These are phyloP conservation scores for Aporophyla lueneburgensis DNA, from an alignment of 2,888 invertebrate species.

Conservation along the genomic window DNA sequence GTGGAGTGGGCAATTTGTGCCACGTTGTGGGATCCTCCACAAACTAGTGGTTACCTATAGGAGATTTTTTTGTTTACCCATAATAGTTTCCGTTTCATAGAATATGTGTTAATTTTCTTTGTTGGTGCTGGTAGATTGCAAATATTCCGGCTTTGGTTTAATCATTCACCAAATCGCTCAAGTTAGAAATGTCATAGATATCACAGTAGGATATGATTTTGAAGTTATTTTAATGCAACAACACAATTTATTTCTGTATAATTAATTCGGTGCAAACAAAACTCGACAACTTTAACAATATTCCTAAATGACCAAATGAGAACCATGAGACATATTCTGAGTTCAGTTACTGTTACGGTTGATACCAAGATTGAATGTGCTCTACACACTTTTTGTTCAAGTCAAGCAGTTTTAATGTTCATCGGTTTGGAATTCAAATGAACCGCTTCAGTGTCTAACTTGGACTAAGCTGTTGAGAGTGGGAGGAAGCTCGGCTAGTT, in stretches of 20 bases:
- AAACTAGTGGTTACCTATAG: slow-evolving; percentile 4
- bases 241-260: neutral
- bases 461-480: slow-evolving; percentile 10
- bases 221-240: neutral
- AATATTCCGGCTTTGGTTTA: neutral
- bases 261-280: too few relatives aligned
- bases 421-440: neutral
- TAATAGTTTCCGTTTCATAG: slow-evolving; percentile 11
- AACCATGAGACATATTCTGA: neutral
- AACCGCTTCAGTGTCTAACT: slow-evolving; percentile 3
- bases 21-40: slow-evolving; percentile 6
- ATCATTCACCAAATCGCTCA: too few relatives aligned
- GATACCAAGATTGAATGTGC: neutral
- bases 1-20: slow-evolving; percentile 58
- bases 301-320: neutral
- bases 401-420: neutral
- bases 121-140: neutral
- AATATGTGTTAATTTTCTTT: neutral
- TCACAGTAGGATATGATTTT: neutral
- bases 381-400: too few relatives aligned
- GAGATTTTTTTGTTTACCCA: slow-evolving; percentile 10
- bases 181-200: neutral
- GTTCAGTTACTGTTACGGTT: neutral
- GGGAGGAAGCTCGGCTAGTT: slow-evolving; percentile 32
- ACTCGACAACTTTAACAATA: neutral